phyloP scores from a whole-genome alignment of 2,888 invertebrate species.

The Eupithecia insigniata region DNA sequence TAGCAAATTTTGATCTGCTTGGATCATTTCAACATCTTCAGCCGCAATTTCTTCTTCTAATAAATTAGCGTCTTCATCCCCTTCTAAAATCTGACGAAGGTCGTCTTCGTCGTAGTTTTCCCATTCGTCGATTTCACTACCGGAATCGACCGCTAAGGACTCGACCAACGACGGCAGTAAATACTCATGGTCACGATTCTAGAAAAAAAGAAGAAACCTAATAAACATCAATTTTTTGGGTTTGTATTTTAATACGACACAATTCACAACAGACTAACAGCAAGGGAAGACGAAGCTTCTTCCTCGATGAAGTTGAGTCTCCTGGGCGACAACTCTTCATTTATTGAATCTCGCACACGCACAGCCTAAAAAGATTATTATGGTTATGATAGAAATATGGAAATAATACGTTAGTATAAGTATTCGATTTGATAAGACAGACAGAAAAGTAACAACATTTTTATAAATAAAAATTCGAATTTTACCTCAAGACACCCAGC shows the following conservation, averaged over 20 bases:
- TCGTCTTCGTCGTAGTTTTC: conserved; percentile 30
- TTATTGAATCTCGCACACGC: conserved; percentile 24
- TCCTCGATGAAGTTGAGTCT: conserved; percentile 30
- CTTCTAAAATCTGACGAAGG: conserved; percentile 31
- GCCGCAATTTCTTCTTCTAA: conserved; percentile 23
- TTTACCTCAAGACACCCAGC: conserved; percentile 18
- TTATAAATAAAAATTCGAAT: conserved; percentile 18
- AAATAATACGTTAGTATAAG: conserved; percentile 14
- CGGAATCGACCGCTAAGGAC: conserved; percentile 29
- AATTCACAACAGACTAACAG: conserved; percentile 17
- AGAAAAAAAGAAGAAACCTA: conserved; percentile 12
- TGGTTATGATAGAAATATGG: conserved; percentile 21
- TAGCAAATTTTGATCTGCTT: conserved; percentile 16
- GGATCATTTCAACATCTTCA: conserved; percentile 25
- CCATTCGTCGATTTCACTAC: conserved; percentile 31
- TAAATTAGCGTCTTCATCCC: conserved; percentile 25
- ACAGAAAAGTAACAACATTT: conserved; percentile 22
- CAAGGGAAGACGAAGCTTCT: conserved; percentile 27
- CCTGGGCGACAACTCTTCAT: conserved; percentile 27
- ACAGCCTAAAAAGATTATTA: conserved; percentile 25
- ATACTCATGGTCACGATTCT: conserved; percentile 28
- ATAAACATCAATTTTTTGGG: conserved; percentile 19
- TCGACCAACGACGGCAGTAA: conserved; percentile 24
- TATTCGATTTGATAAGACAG: conserved; percentile 15
- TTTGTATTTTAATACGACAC: conserved; percentile 17